Conservation (phyloP, 2,113 vertebrate genomes). For the Corvus hawaiiensis region DNA sequence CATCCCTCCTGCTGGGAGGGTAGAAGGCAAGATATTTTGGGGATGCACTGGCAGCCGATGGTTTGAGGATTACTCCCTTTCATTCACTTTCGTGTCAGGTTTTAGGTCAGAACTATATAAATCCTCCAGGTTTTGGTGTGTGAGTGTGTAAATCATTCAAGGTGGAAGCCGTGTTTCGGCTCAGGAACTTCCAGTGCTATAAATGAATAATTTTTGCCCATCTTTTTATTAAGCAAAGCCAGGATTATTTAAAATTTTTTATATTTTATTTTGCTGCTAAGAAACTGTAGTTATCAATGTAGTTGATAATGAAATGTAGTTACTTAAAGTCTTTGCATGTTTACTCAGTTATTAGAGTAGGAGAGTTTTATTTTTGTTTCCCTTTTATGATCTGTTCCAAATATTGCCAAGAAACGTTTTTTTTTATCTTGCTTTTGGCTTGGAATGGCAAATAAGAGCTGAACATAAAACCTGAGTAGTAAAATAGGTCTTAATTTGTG, state of each 20-base stretch:
- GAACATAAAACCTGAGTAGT: not conserved
- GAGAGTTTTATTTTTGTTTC: not conserved
- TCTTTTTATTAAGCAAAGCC: not conserved
- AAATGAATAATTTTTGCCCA: not conserved
- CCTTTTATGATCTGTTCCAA: not conserved
- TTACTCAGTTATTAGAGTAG: not conserved
- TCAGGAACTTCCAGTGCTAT: not conserved
- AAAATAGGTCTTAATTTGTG: not conserved
- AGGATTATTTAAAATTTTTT: not conserved
- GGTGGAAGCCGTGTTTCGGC: not conserved
- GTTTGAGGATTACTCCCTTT: not conserved
- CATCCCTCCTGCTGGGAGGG: not conserved
- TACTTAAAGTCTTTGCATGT: not conserved
- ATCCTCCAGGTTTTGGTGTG: not conserved
- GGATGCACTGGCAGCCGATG: accelerated
- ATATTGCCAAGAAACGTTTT: not conserved
- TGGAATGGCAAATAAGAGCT: not conserved
- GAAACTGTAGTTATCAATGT: not conserved
- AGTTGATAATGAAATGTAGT: not conserved
- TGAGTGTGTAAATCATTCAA: not conserved
- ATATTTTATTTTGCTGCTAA: not conserved
- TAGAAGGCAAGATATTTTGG: accelerated
- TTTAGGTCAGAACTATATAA: not conserved
- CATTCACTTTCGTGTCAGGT: not conserved
- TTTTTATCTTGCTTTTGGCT: not conserved